These are phyloP conservation scores for Cephus pulcher DNA, from an alignment of 2,888 invertebrate genomes.

Conservation along the genomic window DNA sequence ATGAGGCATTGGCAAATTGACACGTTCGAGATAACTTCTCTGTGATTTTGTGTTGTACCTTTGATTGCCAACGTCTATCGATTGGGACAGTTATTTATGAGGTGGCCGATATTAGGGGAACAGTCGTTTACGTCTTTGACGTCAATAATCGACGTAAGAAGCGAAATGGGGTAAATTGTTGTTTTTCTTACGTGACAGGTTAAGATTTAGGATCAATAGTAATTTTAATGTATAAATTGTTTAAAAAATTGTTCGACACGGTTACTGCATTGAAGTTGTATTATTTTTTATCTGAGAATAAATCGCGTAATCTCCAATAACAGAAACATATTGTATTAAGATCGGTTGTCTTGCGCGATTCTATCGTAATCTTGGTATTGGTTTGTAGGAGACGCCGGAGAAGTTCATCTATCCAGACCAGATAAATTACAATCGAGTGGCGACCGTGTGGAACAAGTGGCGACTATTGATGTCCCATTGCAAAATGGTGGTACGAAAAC, in stretches of 20 bases:
- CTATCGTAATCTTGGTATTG: background rate
- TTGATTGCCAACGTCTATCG: background rate
- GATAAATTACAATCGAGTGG: slow-evolving; percentile 68
- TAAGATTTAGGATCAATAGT: background rate
- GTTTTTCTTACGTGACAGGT: background rate
- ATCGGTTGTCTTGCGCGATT: background rate
- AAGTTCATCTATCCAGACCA: slow-evolving; percentile 66
- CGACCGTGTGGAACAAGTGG: slow-evolving; percentile 60
- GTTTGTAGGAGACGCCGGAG: slow-evolving; percentile 49
- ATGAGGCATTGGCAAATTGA: background rate
- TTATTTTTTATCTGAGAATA: background rate
- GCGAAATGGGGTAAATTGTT: background rate
- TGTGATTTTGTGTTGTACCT: background rate
- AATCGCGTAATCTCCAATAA: background rate
- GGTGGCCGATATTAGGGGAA: background rate
- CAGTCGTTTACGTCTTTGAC: background rate
- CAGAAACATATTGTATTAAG: background rate
- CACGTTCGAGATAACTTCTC: background rate
- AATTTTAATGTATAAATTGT: background rate
- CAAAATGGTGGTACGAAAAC: slow-evolving; percentile 64
- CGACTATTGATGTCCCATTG: slow-evolving; percentile 61
- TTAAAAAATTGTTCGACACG: background rate
- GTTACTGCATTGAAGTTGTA: background rate
- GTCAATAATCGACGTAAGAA: background rate
- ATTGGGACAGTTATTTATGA: background rate